Conservation (phyloP, 2,888 invertebrate genomes). For the Mechanitis messenoides region DNA sequence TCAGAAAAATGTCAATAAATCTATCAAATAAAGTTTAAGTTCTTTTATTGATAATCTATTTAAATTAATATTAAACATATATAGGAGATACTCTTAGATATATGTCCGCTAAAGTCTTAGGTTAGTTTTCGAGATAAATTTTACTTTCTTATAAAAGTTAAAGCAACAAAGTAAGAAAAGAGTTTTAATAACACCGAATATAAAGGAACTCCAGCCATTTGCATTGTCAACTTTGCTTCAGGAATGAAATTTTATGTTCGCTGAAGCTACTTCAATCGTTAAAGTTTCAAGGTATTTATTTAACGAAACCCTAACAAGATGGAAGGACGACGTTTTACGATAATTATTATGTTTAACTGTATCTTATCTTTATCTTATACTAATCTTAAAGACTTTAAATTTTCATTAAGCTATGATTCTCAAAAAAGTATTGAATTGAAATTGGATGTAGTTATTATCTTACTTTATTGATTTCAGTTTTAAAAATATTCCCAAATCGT, state of each 20-base stretch:
- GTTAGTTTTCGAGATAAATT: too few relatives aligned
- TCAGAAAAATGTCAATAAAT: too few relatives aligned
- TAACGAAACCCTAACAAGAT: slow-evolving; percentile 26
- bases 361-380: slow-evolving; percentile 3
- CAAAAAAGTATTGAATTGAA: neutral
- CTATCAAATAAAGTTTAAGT: too few relatives aligned
- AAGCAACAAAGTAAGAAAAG: slow-evolving; percentile 2
- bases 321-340: slow-evolving; percentile 16
- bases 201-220: slow-evolving; percentile 8
- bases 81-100: too few relatives aligned
- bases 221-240: slow-evolving; percentile 20
- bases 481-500: slow-evolving; percentile 30
- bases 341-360: slow-evolving; percentile 13
- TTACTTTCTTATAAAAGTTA: slow-evolving; percentile 1
- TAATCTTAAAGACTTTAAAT: neutral
- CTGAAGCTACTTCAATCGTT: slow-evolving; percentile 22
- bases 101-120: too few relatives aligned
- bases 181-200: slow-evolving; percentile 7
- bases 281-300: slow-evolving; percentile 22
- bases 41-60: too few relatives aligned
- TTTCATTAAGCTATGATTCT: neutral
- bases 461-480: neutral
- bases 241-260: slow-evolving; percentile 21
- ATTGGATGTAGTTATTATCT: too few relatives aligned
- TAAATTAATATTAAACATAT: too few relatives aligned